Conservation (phyloP, 2,113 vertebrate species). For the Labrus mixtus region DNA sequence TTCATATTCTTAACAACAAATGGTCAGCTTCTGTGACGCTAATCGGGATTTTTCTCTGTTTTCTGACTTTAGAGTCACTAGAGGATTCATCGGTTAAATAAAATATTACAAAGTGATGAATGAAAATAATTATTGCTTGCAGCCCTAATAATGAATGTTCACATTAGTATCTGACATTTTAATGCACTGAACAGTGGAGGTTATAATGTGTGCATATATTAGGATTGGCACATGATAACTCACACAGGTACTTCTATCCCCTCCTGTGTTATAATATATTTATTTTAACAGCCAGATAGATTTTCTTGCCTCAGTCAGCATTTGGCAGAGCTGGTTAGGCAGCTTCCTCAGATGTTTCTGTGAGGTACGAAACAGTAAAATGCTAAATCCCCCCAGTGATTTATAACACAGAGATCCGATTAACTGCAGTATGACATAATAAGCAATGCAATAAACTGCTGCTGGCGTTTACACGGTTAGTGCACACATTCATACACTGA, state of each 20-base stretch:
- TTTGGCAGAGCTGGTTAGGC: slow-evolving; percentile 34
- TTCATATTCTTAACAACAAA: neutral
- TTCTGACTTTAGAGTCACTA: neutral
- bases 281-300: slow-evolving; percentile 12
- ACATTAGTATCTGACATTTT: neutral
- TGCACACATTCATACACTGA: slow-evolving; percentile 47
- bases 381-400: slow-evolving; percentile 49
- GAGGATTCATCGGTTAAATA: neutral
- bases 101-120: neutral
- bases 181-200: neutral
- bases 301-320: slow-evolving; percentile 51
- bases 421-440: slow-evolving; percentile 67
- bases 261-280: slow-evolving; percentile 21
- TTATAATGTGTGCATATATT: neutral
- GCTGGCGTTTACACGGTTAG: slow-evolving; percentile 61
- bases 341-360: slow-evolving; percentile 23
- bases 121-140: neutral
- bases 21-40: neutral
- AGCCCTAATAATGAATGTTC: neutral
- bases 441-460: slow-evolving; percentile 62
- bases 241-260: neutral
- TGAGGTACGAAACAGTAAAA: slow-evolving; percentile 54
- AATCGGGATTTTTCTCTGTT: neutral
- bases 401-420: slow-evolving; percentile 65
- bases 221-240: neutral